phyloP scores from a whole-genome alignment of 2,888 invertebrate genomes.

The Deroplatys truncata region DNA sequence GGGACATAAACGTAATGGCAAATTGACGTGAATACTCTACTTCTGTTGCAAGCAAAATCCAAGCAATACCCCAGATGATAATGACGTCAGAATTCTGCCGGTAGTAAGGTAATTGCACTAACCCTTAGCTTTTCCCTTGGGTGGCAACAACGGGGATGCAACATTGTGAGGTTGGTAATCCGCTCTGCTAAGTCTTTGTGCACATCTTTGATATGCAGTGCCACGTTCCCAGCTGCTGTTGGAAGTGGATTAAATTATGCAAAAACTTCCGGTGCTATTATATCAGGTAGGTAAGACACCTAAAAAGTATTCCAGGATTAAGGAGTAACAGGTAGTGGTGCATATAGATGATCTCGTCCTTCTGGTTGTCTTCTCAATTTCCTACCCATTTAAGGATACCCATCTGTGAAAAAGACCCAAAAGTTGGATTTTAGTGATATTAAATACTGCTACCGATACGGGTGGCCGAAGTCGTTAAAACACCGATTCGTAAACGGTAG shows the following conservation, averaged over 20 bases:
- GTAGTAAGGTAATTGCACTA: background rate
- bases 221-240: background rate
- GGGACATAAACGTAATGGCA: too few relatives aligned
- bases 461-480: too few relatives aligned
- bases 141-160: background rate
- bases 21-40: background rate
- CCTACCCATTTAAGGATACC: too few relatives aligned
- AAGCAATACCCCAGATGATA: background rate
- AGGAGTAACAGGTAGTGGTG: background rate
- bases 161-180: background rate
- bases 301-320: background rate
- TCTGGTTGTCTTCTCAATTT: too few relatives aligned
- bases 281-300: background rate
- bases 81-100: background rate
- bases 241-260: background rate
- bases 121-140: background rate
- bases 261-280: background rate
- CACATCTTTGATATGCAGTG: background rate
- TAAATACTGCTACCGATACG: too few relatives aligned
- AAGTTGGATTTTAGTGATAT: too few relatives aligned
- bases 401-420: too few relatives aligned
- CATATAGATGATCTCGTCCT: too few relatives aligned
- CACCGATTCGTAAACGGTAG: too few relatives aligned
- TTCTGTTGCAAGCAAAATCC: background rate
- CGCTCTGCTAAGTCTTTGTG: background rate